phyloP scores from a whole-genome alignment of 2,113 vertebrate species.

The Hemiprocne comata region DNA sequence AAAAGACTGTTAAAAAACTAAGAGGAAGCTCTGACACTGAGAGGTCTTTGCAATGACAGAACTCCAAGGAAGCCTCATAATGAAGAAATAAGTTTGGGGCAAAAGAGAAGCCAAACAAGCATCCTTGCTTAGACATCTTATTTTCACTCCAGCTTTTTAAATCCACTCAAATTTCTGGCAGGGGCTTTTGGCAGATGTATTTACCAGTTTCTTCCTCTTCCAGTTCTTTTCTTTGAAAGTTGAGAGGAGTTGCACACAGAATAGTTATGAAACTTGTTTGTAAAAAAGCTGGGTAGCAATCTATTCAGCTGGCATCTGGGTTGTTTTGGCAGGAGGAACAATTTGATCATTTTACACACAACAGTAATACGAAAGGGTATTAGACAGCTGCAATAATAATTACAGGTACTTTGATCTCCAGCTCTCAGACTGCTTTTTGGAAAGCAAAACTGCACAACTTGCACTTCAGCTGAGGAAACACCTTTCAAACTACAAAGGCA shows the following conservation, averaged over 20 bases:
- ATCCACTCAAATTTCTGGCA: neutral
- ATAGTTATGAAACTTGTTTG: neutral
- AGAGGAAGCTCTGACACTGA: neutral
- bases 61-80: neutral
- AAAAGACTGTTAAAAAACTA: neutral
- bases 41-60: neutral
- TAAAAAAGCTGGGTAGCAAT: neutral
- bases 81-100: neutral
- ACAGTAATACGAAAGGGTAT: neutral
- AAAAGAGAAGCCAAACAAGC: neutral
- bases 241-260: neutral
- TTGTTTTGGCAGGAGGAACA: neutral
- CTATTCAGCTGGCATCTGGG: neutral
- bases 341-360: neutral
- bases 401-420: slow-evolving; percentile 35
- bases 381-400: neutral
- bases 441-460: neutral
- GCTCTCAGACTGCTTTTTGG: neutral
- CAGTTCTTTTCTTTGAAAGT: neutral
- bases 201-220: neutral
- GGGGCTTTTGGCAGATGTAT: neutral
- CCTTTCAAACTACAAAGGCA: neutral
- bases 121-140: neutral
- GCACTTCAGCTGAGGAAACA: neutral
- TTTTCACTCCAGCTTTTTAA: neutral